These are phyloP conservation scores for Orchestia grillus DNA, from an alignment of 1,140 invertebrate genomes.

Conservation along the genomic window DNA sequence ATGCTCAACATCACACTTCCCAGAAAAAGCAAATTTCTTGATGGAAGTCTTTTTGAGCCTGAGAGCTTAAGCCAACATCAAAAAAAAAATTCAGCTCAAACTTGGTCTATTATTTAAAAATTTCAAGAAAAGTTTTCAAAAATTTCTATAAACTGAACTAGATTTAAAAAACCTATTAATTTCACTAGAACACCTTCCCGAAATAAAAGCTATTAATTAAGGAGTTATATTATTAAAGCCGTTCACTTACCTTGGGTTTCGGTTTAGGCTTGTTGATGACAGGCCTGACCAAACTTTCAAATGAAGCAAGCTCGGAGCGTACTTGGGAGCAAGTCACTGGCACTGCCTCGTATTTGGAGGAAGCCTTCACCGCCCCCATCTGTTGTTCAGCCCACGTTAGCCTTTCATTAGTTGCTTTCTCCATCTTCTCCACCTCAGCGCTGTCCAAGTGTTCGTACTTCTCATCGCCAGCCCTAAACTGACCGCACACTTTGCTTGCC, in stretches of 20 bases:
- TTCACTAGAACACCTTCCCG: too few relatives aligned
- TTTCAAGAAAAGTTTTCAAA: too few relatives aligned
- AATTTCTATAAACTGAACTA: too few relatives aligned
- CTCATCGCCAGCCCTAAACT: conserved; percentile 79
- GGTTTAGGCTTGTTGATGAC: conserved; percentile 90
- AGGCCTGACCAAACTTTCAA: conserved; percentile 80
- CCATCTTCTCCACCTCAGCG: conserved; percentile 82
- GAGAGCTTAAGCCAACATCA: too few relatives aligned
- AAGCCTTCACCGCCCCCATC: conserved; percentile 76
- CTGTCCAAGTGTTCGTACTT: conserved; percentile 87
- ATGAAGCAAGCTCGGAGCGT: conserved; percentile 72
- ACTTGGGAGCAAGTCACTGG: conserved; percentile 84
- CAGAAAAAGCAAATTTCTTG: too few relatives aligned
- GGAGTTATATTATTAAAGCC: background rate
- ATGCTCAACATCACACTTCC: too few relatives aligned
- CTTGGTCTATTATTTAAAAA: too few relatives aligned
- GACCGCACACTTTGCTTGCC: conserved; percentile 82
- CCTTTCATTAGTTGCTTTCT: conserved; percentile 74
- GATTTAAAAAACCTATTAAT: too few relatives aligned
- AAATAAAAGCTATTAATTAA: background rate
- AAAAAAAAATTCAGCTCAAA: too few relatives aligned
- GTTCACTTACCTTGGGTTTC: conserved; percentile 71
- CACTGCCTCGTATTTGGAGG: conserved; percentile 76
- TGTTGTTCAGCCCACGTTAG: conserved; percentile 82
- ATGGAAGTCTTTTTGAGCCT: too few relatives aligned